Base-by-base conservation (phyloP, 2,888 invertebrate species). In the Rhabditoides inermis region DNA sequence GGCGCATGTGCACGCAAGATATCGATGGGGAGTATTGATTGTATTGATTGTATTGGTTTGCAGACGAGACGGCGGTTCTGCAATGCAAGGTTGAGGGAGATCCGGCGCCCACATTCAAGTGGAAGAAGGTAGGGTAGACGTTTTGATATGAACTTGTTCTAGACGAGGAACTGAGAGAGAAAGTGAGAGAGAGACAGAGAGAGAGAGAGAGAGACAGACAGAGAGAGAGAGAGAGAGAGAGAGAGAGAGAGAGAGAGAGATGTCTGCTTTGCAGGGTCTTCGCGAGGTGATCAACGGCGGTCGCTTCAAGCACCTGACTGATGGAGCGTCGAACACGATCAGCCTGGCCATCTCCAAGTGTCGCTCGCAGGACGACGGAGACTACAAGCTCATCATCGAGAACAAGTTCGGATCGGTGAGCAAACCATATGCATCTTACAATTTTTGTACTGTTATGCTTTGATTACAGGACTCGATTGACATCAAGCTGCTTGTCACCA, bases 391-490 rank as follows among this genome's bases (percentile, higher is more conserved):
- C 74, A 86, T 88, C 64, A 85, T 95, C 63, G 87, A 87, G 77
- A 94, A 95, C 78, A 85, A 86, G 65, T 88, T 91, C 76, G 95
- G 95, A 55, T 88, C 90, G 77, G n/a, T n/a, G n/a, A n/a, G n/a
- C n/a, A n/a, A n/a, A n/a, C n/a, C n/a, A n/a, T n/a, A n/a, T n/a
- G n/a, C n/a, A n/a, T n/a, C n/a, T n/a, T n/a, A n/a, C n/a, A n/a
- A n/a, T n/a, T n/a, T n/a, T n/a, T n/a, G n/a, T n/a, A n/a, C n/a
- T n/a, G n/a, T n/a, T n/a, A n/a, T n/a, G n/a, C n/a, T n/a, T n/a
- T n/a, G n/a, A n/a, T n/a, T n/a, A n/a, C n/a, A n/a, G n/a, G 98
- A 98, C 80, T 85, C 88, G 0, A 91, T 90, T 56, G 92, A 92
- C 78, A 88, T 90, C 84, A 87, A 87, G 76, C 84, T 98, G 65